Percentiles rank a stretch among this genome's conserved stretches.
Evolutionary conservation across 1,140 invertebrate species (phyloP).

Genomic region (Conus ventricosus): DNA sequence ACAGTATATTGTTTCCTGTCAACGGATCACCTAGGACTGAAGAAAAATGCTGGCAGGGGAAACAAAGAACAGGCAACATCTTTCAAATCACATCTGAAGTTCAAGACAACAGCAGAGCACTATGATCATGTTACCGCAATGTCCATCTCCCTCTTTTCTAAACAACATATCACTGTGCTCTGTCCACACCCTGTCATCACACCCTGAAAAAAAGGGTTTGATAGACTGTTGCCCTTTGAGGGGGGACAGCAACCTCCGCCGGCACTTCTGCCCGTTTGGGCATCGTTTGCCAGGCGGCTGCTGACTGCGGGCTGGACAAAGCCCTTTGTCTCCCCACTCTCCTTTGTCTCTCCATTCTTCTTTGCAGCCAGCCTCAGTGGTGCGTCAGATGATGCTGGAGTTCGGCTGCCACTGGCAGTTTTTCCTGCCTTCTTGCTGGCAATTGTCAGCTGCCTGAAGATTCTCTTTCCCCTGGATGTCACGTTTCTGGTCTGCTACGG

Average conservation of each 20-base stretch:
- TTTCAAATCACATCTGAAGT: too few species aligned
- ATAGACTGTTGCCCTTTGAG: background rate
- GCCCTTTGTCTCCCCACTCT: background rate
- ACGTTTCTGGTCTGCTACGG: background rate
- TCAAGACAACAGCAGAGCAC: too few species aligned
- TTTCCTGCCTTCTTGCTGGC: background rate
- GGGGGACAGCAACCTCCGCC: background rate
- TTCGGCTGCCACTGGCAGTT: background rate
- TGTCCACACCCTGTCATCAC: background rate
- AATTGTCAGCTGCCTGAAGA: background rate
- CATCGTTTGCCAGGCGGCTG: background rate
- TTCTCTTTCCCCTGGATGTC: background rate
- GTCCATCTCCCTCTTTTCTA: background rate
- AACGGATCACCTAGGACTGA: too few species aligned
- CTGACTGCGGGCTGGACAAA: background rate
- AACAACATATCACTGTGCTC: background rate
- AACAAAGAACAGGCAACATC: background rate
- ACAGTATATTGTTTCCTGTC: too few species aligned
- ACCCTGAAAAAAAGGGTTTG: conserved; percentile 4
- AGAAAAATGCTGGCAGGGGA: background rate
- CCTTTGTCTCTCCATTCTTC: background rate
- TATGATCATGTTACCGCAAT: background rate
- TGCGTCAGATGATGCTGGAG: background rate
- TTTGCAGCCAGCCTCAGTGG: background rate
- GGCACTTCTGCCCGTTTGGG: conserved; percentile 7